Evolutionary conservation across 2,888 invertebrate species (phyloP).

Genomic region (Ectobius pallidus): DNA sequence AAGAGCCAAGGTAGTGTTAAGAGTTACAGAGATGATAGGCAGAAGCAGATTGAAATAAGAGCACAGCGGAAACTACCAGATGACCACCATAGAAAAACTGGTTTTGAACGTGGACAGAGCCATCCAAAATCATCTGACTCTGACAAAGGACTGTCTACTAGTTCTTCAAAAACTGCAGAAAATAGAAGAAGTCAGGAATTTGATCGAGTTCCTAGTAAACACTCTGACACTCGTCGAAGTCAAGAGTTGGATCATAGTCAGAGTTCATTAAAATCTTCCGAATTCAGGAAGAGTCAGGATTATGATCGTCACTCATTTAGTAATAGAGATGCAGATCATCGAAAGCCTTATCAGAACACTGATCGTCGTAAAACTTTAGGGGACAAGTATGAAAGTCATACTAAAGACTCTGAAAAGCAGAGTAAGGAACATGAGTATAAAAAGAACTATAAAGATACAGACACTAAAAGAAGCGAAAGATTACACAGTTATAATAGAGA

Average conservation of each 20-base stretch:
- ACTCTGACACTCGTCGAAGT: conserved; percentile 6
- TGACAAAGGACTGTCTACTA: conserved; percentile 40
- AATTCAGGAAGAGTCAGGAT: neutral
- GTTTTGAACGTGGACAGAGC: conserved; percentile 11
- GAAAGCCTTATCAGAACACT: conserved; percentile 20
- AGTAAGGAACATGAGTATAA: conserved; percentile 22
- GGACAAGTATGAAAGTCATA: conserved; percentile 24
- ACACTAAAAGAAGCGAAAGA: conserved; percentile 6
- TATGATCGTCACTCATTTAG: neutral
- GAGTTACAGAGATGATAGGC: conserved; percentile 35
- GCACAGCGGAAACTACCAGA: conserved; percentile 36
- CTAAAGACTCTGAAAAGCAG: conserved; percentile 27
- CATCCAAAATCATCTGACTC: conserved; percentile 27
- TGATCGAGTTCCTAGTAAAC: neutral
- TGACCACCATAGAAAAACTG: conserved; percentile 29
- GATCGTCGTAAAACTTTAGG: conserved; percentile 6
- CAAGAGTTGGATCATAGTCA: conserved; percentile 23
- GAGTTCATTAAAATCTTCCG: neutral
- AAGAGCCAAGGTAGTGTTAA: conserved; percentile 27
- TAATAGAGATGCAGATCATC: conserved; percentile 3
- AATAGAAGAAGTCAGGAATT: conserved; percentile 20
- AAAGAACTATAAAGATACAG: conserved; percentile 26
- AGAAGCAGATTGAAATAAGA: conserved; percentile 35
- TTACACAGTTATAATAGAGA: conserved; percentile 13
- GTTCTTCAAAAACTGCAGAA: conserved; percentile 31